A percentile compares a stretch with the other conserved stretches of the same genome.
Conservation (phyloP, 2,797 vertebrate genomes). For the Hydrolagus colliei region DNA sequence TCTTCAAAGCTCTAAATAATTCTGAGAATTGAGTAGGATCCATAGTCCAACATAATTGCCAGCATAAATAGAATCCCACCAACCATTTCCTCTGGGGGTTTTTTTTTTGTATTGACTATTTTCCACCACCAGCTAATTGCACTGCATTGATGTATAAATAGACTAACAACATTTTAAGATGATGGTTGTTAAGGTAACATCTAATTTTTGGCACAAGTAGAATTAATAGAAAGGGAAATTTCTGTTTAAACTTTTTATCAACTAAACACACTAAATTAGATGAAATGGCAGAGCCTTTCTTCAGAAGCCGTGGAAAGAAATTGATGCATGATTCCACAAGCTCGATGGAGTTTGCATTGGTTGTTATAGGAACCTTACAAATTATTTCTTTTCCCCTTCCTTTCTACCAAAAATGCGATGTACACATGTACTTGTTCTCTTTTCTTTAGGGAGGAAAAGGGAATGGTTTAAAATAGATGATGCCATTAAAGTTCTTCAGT, state of each 20-base stretch:
- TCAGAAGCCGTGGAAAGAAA: background rate
- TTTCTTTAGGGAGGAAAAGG: conserved; percentile 83
- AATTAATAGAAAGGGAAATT: background rate
- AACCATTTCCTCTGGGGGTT: too few species aligned
- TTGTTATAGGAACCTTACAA: background rate
- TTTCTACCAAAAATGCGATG: background rate
- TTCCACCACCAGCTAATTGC: too few species aligned
- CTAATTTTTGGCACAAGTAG: too few species aligned
- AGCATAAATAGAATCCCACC: too few species aligned
- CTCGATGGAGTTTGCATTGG: background rate
- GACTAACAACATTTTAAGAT: too few species aligned
- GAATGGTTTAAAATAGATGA: conserved; percentile 98
- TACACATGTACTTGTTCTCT: background rate
- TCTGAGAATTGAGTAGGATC: too few species aligned
- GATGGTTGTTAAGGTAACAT: too few species aligned
- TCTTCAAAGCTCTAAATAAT: too few species aligned
- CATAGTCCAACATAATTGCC: too few species aligned
- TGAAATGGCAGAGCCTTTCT: background rate
- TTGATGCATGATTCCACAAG: background rate
- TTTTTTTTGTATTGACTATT: too few species aligned
- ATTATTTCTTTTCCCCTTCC: background rate
- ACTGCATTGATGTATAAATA: too few species aligned
- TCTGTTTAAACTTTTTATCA: background rate
- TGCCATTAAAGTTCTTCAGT: conserved; percentile 84
- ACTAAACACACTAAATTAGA: background rate